A percentile compares a stretch with the other conserved stretches of the same genome.
Conservation (phyloP, 2,113 vertebrate genomes). For the Odocoileus hemionus region DNA sequence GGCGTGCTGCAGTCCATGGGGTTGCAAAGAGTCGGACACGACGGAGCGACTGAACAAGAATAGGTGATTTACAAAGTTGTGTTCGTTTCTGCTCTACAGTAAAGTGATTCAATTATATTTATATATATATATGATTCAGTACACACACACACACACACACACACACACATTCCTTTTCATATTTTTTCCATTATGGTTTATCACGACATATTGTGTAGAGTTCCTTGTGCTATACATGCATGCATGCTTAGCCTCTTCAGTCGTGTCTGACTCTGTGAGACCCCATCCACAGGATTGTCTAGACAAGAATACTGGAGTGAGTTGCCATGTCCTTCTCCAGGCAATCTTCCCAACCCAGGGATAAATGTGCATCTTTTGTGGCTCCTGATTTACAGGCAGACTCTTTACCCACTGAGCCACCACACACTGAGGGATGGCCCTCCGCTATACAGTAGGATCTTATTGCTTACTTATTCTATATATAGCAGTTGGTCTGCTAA, state of each 20-base stretch:
- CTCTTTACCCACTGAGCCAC: background rate
- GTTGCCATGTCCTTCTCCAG: background rate
- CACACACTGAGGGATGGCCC: background rate
- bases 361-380: background rate
- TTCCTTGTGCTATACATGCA: background rate
- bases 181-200: background rate
- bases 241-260: background rate
- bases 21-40: background rate
- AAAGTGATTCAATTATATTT: background rate
- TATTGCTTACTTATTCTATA: background rate
- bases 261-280: background rate
- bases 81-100: background rate
- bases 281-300: background rate
- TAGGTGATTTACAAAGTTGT: background rate
- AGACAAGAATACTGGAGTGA: background rate
- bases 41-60: background rate
- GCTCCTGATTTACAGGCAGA: background rate
- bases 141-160: rapidly evolving
- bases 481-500: background rate
- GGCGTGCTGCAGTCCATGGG: background rate
- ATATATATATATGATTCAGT: background rate
- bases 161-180: no score
- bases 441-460: background rate
- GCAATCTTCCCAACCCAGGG: background rate
- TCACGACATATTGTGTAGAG: background rate